Evolutionary conservation across 2,797 vertebrate genomes (phyloP), one percentile per base, ranked within the genome.

Genomic region (Myotis daubentonii): DNA sequence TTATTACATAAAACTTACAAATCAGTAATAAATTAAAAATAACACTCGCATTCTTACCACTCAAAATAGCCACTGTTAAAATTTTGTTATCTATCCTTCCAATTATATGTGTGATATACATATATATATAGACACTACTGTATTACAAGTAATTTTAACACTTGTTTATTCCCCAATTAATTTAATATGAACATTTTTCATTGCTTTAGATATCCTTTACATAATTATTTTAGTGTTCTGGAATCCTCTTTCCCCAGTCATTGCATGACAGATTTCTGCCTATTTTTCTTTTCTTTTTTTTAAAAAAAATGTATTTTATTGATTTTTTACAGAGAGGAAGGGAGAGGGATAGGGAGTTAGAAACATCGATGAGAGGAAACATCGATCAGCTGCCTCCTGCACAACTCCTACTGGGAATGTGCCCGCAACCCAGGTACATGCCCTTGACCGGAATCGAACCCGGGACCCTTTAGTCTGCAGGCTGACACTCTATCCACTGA

Each of bases 181-280:
- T 66, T 94, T 71, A 55, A 57, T 53, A 44, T 19, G 33, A 66
- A 78, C 8, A 36, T 44, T 78, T 88, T 72, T 13, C 23, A 22
- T 60, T 49, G 15, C 55, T 95, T 91, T 86, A 82, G 83, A 76
- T 60, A 33, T 70, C 76, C 7, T 57, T 85, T 65, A 33, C 6
- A 60, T n/a, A 80, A 72, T 62, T 82, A 78, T 82, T 93, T 92
- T 62, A 93, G 65, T 81, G 51, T 47, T n/a, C 51, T 78, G 20
- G 36, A 94, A 62, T 23, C 3, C 3, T 51, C 12, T 72, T 84
- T n/a, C 9, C 38, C 62, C 10, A 3, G 15, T 71, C 30, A 38
- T 30, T 78, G 13, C 2, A 41, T 80, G 78, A 72, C 13, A 51
- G 7, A 53, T 30, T 93, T 91, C 51, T 79, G 70, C 6, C 86